phyloP scores from a whole-genome alignment of 1,140 invertebrate genomes.

The Drosophila navojoa region DNA sequence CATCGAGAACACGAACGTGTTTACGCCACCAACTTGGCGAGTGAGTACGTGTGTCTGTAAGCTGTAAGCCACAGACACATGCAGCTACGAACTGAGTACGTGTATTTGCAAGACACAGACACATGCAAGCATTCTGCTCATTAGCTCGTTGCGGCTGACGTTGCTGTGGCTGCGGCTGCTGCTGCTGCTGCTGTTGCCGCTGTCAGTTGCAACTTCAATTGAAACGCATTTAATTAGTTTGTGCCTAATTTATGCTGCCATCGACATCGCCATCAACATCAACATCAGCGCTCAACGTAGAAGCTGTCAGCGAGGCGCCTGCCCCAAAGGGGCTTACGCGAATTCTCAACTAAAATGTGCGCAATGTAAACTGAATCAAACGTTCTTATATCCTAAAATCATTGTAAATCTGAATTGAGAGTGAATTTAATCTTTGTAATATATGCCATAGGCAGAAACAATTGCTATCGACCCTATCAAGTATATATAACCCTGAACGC shows the following conservation, averaged over 20 bases:
- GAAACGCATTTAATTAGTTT: constrained; percentile 65
- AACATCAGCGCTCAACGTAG: constrained; percentile 8
- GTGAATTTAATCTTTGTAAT: no score
- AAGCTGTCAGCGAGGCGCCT: constrained; percentile 34
- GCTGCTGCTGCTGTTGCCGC: constrained; percentile 25
- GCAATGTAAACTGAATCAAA: no score
- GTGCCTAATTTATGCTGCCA: constrained; percentile 60
- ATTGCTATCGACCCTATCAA: no score
- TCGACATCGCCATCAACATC: constrained; percentile 24
- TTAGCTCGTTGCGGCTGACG: not conserved
- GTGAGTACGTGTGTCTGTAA: constrained; percentile 40
- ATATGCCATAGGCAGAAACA: no score
- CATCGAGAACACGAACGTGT: constrained; percentile 15
- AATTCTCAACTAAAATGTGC: no score
- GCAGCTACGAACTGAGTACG: constrained; percentile 1
- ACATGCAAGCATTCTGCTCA: not conserved
- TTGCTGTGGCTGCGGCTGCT: not conserved
- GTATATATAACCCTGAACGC: no score
- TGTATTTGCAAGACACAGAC: constrained; percentile 7
- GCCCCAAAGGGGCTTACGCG: not conserved
- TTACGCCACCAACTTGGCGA: constrained; percentile 10
- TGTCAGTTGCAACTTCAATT: constrained; percentile 60
- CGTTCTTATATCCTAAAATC: no score
- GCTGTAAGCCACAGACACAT: constrained; percentile 31
- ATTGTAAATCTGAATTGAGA: no score